These are phyloP conservation scores for Centrocercus urophasianus DNA, from an alignment of 2,113 vertebrate species.

Conservation along the genomic window DNA sequence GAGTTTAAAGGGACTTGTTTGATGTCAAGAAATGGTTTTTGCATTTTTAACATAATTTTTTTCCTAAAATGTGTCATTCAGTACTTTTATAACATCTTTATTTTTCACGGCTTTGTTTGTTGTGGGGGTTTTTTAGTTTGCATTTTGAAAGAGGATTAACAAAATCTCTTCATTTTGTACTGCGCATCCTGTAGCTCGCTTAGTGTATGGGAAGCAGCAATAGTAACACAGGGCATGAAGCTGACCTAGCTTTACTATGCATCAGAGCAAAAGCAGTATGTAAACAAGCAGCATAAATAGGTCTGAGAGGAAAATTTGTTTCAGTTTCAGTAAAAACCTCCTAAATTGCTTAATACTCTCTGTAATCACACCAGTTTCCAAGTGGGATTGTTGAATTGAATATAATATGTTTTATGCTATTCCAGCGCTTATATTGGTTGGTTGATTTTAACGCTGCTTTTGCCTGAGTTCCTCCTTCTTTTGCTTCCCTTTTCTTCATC, in stretches of 20 bases:
- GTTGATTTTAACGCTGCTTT: neutral
- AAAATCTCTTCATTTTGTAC: neutral
- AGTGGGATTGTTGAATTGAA: neutral
- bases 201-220: neutral
- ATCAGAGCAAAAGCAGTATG: neutral
- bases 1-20: neutral
- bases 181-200: neutral
- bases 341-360: neutral
- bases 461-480: neutral
- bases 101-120: neutral
- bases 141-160: neutral
- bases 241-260: slow-evolving; percentile 9
- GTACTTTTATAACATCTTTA: neutral
- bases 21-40: neutral
- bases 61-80: neutral
- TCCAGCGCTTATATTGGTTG: neutral
- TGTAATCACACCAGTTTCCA: neutral
- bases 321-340: neutral
- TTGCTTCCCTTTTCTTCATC: neutral
- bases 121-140: neutral
- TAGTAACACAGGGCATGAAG: neutral
- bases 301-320: slow-evolving; percentile 9
- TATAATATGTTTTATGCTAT: neutral
- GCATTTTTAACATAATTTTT: neutral
- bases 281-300: slow-evolving; percentile 25